phyloP scores from a whole-genome alignment of 2,797 vertebrate genomes.

The Melanotaenia maccullochi region DNA sequence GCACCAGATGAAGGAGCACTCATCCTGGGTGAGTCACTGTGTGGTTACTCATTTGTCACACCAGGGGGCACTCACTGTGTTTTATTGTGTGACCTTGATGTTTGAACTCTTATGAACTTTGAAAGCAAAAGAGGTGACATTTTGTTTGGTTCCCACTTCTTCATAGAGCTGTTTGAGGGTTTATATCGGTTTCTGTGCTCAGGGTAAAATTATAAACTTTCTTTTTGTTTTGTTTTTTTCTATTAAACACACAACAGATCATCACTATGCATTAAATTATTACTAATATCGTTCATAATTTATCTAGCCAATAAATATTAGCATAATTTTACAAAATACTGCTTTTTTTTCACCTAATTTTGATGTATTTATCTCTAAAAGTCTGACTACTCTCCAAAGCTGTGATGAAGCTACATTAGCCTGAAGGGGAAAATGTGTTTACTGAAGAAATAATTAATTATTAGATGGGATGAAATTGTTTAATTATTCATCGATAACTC shows the following conservation, averaged over 20 bases:
- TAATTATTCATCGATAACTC: slow-evolving; percentile 48
- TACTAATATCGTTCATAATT: neutral
- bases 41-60: slow-evolving; percentile 26
- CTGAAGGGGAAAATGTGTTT: slow-evolving; percentile 31
- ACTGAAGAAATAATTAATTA: slow-evolving; percentile 32
- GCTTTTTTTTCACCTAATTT: neutral
- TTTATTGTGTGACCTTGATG: neutral
- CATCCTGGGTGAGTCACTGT: slow-evolving; percentile 89
- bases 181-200: neutral
- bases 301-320: too few species aligned
- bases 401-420: neutral
- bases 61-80: slow-evolving; percentile 39
- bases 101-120: neutral
- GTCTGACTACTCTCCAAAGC: neutral
- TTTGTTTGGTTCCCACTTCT: neutral
- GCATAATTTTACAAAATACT: neutral
- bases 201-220: neutral
- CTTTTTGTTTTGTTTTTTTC: too few species aligned
- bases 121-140: neutral
- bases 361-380: slow-evolving; percentile 1
- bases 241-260: neutral
- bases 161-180: neutral
- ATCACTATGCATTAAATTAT: neutral
- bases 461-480: slow-evolving; percentile 42
- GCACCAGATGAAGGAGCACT: slow-evolving; percentile 98